Percentiles rank a stretch among this genome's conserved stretches.
Evolutionary conservation across 2,888 invertebrate species (phyloP).

Genomic region (Aphodius sticticus): DNA sequence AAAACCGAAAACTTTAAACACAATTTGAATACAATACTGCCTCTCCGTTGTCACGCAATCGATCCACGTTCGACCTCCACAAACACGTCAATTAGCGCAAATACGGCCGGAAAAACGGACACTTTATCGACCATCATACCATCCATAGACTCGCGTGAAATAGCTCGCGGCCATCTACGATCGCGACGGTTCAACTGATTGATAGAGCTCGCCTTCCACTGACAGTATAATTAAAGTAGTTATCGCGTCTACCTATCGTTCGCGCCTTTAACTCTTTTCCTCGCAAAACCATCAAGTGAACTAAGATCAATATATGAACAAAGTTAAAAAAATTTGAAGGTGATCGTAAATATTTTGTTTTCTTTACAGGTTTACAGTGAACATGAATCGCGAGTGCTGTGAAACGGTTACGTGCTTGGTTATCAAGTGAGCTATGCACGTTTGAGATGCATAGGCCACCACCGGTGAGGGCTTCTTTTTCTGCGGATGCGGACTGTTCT

Average conservation of each 20-base stretch:
- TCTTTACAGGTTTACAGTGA: background rate
- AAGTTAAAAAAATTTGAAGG: background rate
- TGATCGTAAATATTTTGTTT: background rate
- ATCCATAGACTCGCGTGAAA: conserved; percentile 6
- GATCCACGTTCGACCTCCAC: background rate
- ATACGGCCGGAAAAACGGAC: background rate
- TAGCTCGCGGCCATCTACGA: background rate
- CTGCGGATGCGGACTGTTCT: conserved; percentile 4
- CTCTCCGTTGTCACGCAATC: background rate
- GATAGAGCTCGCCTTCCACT: background rate
- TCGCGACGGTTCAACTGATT: background rate
- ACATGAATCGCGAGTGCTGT: background rate
- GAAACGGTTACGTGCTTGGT: background rate
- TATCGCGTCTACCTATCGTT: conserved; percentile 8
- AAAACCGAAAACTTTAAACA: no score
- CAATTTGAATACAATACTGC: no score
- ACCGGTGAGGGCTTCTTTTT: conserved; percentile 8
- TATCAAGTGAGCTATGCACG: background rate
- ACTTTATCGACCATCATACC: background rate
- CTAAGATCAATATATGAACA: background rate
- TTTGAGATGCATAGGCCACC: background rate
- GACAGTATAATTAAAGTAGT: conserved; percentile 15
- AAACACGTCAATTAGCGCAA: background rate
- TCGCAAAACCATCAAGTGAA: background rate
- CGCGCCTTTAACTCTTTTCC: background rate